A percentile compares a stretch with the other conserved stretches of the same genome.
Conservation (phyloP, 2,888 invertebrate genomes). For the Crossocerus cetratus region DNA sequence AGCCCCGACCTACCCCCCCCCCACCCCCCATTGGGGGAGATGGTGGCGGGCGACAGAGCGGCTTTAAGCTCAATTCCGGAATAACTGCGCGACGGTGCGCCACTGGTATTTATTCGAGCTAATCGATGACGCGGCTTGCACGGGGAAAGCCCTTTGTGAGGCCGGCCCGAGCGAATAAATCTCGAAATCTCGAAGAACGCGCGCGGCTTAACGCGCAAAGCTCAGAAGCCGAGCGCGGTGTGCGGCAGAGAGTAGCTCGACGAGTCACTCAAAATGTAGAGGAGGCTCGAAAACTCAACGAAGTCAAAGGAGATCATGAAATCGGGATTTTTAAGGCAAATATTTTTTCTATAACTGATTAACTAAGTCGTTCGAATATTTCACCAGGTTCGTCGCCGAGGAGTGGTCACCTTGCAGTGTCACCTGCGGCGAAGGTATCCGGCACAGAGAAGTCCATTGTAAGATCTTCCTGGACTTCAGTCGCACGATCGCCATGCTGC, state of each 20-base stretch:
- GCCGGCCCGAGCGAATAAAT: conserved; percentile 12
- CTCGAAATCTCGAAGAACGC: not conserved
- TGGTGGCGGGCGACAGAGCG: not conserved
- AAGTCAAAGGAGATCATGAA: too few relatives aligned
- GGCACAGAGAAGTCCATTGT: conserved; percentile 93
- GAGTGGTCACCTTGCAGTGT: conserved; percentile 96
- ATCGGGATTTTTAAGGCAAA: too few relatives aligned
- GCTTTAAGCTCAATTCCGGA: conserved; percentile 19
- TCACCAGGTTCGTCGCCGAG: conserved; percentile 88
- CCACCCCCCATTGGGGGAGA: too few relatives aligned
- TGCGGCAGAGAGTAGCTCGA: too few relatives aligned
- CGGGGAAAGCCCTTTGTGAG: conserved; percentile 13
- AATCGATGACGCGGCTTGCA: conserved; percentile 32
- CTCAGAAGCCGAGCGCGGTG: too few relatives aligned
- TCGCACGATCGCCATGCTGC: conserved; percentile 90
- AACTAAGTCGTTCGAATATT: not conserved
- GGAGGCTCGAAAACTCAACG: too few relatives aligned
- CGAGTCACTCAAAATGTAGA: too few relatives aligned
- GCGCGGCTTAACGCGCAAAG: not conserved
- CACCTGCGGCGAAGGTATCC: conserved; percentile 92
- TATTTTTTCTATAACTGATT: too few relatives aligned
- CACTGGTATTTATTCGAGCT: conserved; percentile 23
- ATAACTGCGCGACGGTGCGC: conserved; percentile 4
- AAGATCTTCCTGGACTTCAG: conserved; percentile 96
- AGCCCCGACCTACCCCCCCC: too few relatives aligned